Evolutionary conservation across 2,797 vertebrate species (phyloP), one percentile per base, ranked within the genome.

Genomic region (Muscicapa striata): DNA sequence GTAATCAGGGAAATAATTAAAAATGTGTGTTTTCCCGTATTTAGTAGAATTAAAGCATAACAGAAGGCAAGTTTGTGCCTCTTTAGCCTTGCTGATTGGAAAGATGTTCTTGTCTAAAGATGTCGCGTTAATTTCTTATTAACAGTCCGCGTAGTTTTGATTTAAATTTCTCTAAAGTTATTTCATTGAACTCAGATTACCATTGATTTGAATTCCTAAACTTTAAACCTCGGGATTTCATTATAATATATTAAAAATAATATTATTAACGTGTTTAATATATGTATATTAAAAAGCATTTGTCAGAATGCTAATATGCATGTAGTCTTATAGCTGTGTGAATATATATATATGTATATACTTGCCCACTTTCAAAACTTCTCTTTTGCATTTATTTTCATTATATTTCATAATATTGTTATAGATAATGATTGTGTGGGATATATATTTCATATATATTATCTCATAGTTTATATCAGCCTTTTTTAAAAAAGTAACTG

Each of bases 261-360:
- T 36, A 22, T 3, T 40, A 15, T 23, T 73, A 29, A 34, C 2
- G 2, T 69, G 4, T 51, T 43, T 75, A 26, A 17, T 15, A 5
- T 19, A 5, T 5, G 4, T 29, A 1, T 55, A 6, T 34, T 64
- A 5, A 6, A 38, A 82, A 40, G 4, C 1, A 5, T 12, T 13
- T 15, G 2, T 18, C 17, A 40, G 2, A 54, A 34, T 49, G 23
- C 4, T 17, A 16, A 24, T 61, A 15, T 0, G 4, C 11, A 5
- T 2, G 0, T 32, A 3, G 52, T 59, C 6, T 59, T 91, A 16
- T 1, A 20, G 20, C 32, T 4, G 1, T 20, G 10, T n/a, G 2
- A 46, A 46, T 21, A 45, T 43, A 5, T 43, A 5, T 46, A 2
- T 34, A 38, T 30, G 26, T 30, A 2, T 34, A 38, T 30, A 22